These are phyloP conservation scores for Caenorhabditis sp. DNA, from an alignment of 2,888 invertebrate genomes.

Conservation along the genomic window DNA sequence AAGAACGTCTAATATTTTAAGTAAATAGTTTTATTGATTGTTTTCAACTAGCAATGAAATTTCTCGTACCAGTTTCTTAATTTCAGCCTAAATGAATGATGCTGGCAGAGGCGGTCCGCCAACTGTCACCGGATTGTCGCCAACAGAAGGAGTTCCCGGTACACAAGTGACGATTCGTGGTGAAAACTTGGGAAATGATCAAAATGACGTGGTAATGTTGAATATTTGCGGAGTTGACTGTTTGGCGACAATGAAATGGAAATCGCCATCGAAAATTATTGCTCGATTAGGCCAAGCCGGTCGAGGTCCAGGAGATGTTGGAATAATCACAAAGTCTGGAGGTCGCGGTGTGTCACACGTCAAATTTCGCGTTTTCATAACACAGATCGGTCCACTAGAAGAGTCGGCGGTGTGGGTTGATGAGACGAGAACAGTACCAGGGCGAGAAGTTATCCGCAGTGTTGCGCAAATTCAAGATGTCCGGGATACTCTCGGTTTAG, in stretches of 20 bases:
- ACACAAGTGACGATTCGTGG: constrained; percentile 76
- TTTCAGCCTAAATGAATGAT: constrained; percentile 26
- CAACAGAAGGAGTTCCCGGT: constrained; percentile 79
- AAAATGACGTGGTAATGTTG: constrained; percentile 81
- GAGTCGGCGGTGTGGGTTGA: constrained; percentile 99
- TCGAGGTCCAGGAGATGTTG: constrained; percentile 82
- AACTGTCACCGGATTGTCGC: constrained; percentile 90
- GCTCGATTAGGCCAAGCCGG: constrained; percentile 92
- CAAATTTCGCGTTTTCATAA: constrained; percentile 71
- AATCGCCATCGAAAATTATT: constrained; percentile 93
- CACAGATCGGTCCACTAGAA: constrained; percentile 80
- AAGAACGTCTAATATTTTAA: too few relatives aligned
- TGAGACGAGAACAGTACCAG: constrained; percentile 79
- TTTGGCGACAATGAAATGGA: constrained; percentile 89
- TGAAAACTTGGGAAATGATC: constrained; percentile 88
- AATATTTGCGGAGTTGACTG: constrained; percentile 96
- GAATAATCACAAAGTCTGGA: constrained; percentile 83
- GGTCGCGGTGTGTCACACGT: constrained; percentile 89
- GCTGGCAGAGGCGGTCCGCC: constrained; percentile 41
- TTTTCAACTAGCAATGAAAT: background rate
- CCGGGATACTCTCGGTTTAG: constrained; percentile 63
- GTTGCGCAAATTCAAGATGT: constrained; percentile 55
- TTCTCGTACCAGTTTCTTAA: background rate
- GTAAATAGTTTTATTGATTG: too few relatives aligned
- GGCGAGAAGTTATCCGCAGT: constrained; percentile 59